Percentiles rank a stretch among this genome's conserved stretches.
Evolutionary conservation across 2,888 invertebrate genomes (phyloP).

Genomic region (Orthosia incerta): DNA sequence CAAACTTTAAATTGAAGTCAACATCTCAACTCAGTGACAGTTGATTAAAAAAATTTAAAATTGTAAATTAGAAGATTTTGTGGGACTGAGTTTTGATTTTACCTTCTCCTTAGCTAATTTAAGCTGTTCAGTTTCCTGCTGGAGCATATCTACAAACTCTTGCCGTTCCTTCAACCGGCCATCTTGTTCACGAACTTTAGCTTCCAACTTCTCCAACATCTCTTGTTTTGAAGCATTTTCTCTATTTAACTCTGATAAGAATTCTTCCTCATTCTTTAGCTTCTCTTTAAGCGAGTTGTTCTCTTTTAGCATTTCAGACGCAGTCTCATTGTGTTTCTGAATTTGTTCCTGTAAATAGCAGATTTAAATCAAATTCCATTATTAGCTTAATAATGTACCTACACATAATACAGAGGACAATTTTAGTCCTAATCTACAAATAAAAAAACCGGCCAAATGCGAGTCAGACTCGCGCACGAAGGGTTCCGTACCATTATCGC

Average conservation of each 20-base stretch:
- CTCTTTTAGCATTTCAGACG: constrained; percentile 84
- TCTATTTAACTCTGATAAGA: constrained; percentile 85
- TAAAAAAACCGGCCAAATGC: too few relatives aligned
- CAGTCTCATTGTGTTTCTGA: constrained; percentile 81
- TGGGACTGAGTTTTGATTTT: not conserved
- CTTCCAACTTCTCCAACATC: constrained; percentile 86
- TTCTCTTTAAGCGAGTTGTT: constrained; percentile 87
- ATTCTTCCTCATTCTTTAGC: constrained; percentile 87
- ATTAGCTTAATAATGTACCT: not conserved
- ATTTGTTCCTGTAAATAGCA: constrained; percentile 81
- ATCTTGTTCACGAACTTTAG: constrained; percentile 87
- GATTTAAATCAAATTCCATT: constrained; percentile 9
- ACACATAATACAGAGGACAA: not conserved
- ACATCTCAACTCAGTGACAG: not conserved
- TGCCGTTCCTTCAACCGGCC: constrained; percentile 84
- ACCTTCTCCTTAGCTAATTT: constrained; percentile 84
- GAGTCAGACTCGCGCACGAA: too few relatives aligned
- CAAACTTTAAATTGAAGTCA: not conserved
- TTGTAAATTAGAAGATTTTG: not conserved
- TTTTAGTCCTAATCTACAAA: too few relatives aligned
- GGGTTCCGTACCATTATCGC: too few relatives aligned
- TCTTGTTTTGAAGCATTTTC: constrained; percentile 90
- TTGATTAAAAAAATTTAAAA: not conserved
- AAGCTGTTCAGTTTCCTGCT: constrained; percentile 83
- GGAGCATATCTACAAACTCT: constrained; percentile 81